Base-by-base conservation (phyloP, 2,888 invertebrate species). In the Agapetus fuscipes region DNA sequence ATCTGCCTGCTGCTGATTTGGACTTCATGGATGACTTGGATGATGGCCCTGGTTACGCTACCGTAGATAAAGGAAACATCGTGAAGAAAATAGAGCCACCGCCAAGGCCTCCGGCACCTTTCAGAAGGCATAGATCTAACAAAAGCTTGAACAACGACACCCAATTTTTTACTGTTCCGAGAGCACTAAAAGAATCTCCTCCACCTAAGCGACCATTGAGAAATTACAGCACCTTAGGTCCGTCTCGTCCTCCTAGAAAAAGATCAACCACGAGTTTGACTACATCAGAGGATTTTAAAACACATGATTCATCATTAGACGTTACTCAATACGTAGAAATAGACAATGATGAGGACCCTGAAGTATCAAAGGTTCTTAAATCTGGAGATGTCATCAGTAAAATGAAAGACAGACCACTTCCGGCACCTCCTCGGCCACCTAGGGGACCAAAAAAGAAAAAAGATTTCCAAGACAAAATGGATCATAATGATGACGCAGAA, bases 351-450 rank as follows among this genome's bases (percentile, higher is more conserved):
- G 66, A 72, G 39, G 70, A 74, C 48, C 76, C 76, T 52, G 75
- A 76, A 42, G 56, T 64, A 46, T 71, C 73, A 33, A 75, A 76
- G 51, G 72, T 79, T 53, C 61, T 87, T 31, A 76, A 82, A 45
- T 83, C 84, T 13, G 85, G 83, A 6, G 81, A 80, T 45, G 71
- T 86, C 29, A 71, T 88, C 2, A 81, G 76, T 52, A 86, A 81
- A 65, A 89, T 90, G 80, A 84, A 85, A 61, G 80, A 81, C 50
- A 72, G 90, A 46, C 90, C 90, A 0, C 60, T 90, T 48, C 90
- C 90, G 2, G 80, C 90, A 3, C 90, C 90, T 1, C 90, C 90
- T 2, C 68, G 88, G 41, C 89, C 89, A 25, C 86, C 87, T 1
- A 73, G 88, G 46, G 72, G 71, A 14, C 71, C 73, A 17, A 71